Evolutionary conservation across 2,797 vertebrate genomes (phyloP).

Genomic region (Pristis pectinata): DNA sequence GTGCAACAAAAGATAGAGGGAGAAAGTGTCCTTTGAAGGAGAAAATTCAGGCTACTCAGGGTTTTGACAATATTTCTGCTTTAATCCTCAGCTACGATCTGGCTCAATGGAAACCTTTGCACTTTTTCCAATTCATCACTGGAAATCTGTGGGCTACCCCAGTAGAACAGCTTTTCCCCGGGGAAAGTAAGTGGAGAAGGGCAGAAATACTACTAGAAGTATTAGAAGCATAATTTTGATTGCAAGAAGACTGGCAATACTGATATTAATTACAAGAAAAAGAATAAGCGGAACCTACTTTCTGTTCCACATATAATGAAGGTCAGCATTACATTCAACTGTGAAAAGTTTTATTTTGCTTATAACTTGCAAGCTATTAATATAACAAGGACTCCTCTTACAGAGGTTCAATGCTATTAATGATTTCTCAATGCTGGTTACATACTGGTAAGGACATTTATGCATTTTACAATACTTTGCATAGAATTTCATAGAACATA

Average conservation of each 20-base stretch:
- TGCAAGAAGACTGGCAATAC: too few relatives aligned
- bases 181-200: neutral
- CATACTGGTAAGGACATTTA: neutral
- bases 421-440: neutral
- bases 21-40: conserved; percentile 12
- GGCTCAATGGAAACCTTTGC: neutral
- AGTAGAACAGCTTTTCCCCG: neutral
- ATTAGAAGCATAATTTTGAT: neutral
- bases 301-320: neutral
- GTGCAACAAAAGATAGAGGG: neutral
- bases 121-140: conserved; percentile 5
- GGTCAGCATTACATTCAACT: neutral
- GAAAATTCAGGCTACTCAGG: neutral
- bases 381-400: neutral
- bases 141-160: neutral
- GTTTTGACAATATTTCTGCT: neutral
- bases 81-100: conserved; percentile 16
- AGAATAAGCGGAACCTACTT: neutral
- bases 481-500: too few relatives aligned
- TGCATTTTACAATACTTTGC: neutral
- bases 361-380: conserved; percentile 6
- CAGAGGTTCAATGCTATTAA: neutral
- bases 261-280: neutral
- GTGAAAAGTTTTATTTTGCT: neutral
- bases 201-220: neutral